Base-by-base conservation (phyloP, 2,797 vertebrate species). In the Pagetopsis macropterus region DNA sequence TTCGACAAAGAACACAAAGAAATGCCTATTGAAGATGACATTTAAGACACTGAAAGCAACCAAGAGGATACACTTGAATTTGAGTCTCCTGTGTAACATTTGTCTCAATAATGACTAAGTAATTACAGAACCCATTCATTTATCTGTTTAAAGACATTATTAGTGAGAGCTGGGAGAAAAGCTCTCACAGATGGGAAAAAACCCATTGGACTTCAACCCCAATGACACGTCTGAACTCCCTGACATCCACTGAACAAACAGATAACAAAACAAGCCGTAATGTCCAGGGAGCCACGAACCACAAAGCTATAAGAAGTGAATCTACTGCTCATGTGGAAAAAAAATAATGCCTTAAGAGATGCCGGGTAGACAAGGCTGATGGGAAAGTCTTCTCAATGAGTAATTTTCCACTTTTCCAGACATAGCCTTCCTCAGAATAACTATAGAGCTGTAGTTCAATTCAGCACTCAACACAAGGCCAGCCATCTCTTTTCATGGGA, bases 401-500 rank as follows among this genome's bases (percentile, higher is more conserved):
- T 78, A 65, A 82, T 65, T 76, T 79, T 81, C 60, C 74, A 83
- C 59, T 70, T 67, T 60, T 79, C 62, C 80, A 79, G 67, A 79
- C 61, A 33, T n/a, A 11, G 57, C 45, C 77, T 51, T 46, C 66
- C 62, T 76, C 71, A 65, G 71, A 87, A 74, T 62, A 77, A 79
- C 43, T 51, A 48, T 45, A 4, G 71, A 61, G 70, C 55, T 49
- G 57, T 5, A 11, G 79, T 84, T 89, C 79, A 78, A 85, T 70
- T 79, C 67, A 69, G 70, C 68, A 66, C 73, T 85, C 72, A 61
- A 23, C 1, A 55, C 85, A 84, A 83, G 75, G 83, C 79, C 83
- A 55, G 68, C 48, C 16, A 12, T n/a, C 52, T 72, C 70, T 70
- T 82, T 84, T 83, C 70, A 86, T 27, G 54, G 72, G 55, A 63